Evolutionary conservation across 2,888 invertebrate genomes (phyloP), one percentile per base, ranked within the genome.

Genomic region (Leptinotarsa haldemani): DNA sequence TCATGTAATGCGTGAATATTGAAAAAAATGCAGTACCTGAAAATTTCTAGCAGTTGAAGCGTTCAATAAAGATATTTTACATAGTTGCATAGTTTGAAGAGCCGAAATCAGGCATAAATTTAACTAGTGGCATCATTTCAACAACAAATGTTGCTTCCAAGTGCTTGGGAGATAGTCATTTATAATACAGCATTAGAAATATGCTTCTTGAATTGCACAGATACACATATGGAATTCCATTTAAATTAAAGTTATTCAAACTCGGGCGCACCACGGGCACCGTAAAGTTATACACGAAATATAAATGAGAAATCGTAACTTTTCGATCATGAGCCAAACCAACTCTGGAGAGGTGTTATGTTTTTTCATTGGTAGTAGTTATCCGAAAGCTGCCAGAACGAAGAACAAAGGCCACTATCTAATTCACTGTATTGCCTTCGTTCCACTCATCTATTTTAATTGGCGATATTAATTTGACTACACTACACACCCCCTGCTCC

Each of bases 181-280:
- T n/a, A 52, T 52, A 52, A 52, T n/a, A 52, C n/a, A 52, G 50
- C 3, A 52, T 52, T 52, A 52, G 50, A 52, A 52, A 52, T 4
- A 52, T 16, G 52, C n/a, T 52, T n/a, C n/a, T n/a, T n/a, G 4
- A 52, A 52, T n/a, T n/a, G n/a, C n/a, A 52, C 52, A 0, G 52
- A 52, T 52, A n/a, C 52, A 52, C n/a, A 52, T n/a, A 12, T 40
- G 52, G 5, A n/a, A 52, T 52, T 52, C n/a, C 52, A 52, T 52
- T 52, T n/a, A n/a, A 5, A 15, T 56, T 71, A 48, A 50, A 52
- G 52, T n/a, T n/a, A 52, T n/a, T 15, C 15, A n/a, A 52, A 52
- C 52, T 52, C 52, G n/a, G n/a, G 15, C 4, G n/a, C 40, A 40
- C 63, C 69, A 56, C 74, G 71, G 65, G 25, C 40, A 40, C 30